Evolutionary conservation across 1,140 invertebrate genomes (phyloP).

Genomic region (Drosophila jambulina): DNA sequence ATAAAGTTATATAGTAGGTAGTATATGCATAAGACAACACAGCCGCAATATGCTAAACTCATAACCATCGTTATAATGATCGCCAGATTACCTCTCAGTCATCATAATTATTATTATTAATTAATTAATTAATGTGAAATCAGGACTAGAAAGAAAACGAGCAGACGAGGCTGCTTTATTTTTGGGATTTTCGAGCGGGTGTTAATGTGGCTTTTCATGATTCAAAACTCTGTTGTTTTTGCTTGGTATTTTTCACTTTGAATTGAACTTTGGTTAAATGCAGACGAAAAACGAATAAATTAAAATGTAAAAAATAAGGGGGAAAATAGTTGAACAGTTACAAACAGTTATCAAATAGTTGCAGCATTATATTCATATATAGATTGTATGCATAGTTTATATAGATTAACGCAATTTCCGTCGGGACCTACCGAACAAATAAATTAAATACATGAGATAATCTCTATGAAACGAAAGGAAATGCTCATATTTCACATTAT

Average conservation of each 20-base stretch:
- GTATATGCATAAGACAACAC: slow-evolving; percentile 82
- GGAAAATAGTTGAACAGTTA: slow-evolving; percentile 35
- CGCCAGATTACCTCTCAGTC: slow-evolving; percentile 55
- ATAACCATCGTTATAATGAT: slow-evolving; percentile 63
- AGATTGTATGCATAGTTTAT: slow-evolving; percentile 62
- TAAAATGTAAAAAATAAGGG: slow-evolving; percentile 23
- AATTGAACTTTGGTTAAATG: slow-evolving; percentile 63
- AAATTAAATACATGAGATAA: slow-evolving; percentile 27
- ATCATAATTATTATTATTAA: slow-evolving; percentile 42
- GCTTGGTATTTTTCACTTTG: slow-evolving; percentile 48
- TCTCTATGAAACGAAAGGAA: slow-evolving; percentile 39
- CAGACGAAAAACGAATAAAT: slow-evolving; percentile 49
- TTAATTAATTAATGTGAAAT: slow-evolving; percentile 58
- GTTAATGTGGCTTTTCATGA: slow-evolving; percentile 51
- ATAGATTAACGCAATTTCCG: slow-evolving; percentile 61
- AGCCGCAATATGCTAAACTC: slow-evolving; percentile 81
- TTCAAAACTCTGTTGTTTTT: slow-evolving; percentile 35
- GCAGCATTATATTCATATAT: slow-evolving; percentile 63
- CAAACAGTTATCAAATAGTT: slow-evolving; percentile 69
- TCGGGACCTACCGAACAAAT: slow-evolving; percentile 51
- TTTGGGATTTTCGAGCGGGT: slow-evolving; percentile 53
- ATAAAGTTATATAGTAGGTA: slow-evolving; percentile 70
- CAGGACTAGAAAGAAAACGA: slow-evolving; percentile 71
- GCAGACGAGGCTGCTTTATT: slow-evolving; percentile 52
- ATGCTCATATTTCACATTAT: slow-evolving; percentile 28